A percentile compares a stretch with the other conserved stretches of the same genome.
These are phyloP conservation scores for Gonioctena quinquepunctata DNA, from an alignment of 1,140 invertebrate genomes.

Conservation along the genomic window DNA sequence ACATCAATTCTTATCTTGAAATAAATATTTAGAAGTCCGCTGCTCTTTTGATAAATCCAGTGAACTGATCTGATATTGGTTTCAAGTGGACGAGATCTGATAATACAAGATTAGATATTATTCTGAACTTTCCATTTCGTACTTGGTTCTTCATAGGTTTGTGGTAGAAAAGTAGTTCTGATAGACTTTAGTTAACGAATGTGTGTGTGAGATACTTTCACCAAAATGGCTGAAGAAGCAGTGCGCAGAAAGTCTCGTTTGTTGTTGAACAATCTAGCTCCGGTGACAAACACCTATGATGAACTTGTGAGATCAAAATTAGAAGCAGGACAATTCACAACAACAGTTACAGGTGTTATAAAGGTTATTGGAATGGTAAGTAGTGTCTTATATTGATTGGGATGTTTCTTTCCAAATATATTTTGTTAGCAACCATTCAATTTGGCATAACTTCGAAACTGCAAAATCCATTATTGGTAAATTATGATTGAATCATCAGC, in stretches of 20 bases:
- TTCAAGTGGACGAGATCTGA: background rate
- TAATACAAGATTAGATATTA: background rate
- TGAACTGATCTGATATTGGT: background rate
- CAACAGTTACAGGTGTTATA: constrained; percentile 30
- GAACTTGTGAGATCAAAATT: constrained; percentile 33
- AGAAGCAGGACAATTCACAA: constrained; percentile 30
- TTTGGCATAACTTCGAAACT: too few species aligned
- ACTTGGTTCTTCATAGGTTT: background rate
- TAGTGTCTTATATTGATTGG: background rate
- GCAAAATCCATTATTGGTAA: too few species aligned
- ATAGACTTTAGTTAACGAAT: background rate
- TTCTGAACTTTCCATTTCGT: background rate
- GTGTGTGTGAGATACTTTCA: background rate
- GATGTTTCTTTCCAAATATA: too few species aligned
- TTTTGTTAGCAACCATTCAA: background rate
- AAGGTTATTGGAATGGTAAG: constrained; percentile 34
- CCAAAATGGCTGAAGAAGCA: constrained; percentile 26
- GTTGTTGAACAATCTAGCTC: constrained; percentile 27
- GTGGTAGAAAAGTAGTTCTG: background rate
- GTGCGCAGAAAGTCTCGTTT: constrained; percentile 33
- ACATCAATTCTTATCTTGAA: too few species aligned
- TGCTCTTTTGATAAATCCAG: background rate
- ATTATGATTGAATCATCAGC: background rate
- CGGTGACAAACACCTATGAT: constrained; percentile 30
- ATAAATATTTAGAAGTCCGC: too few species aligned